Evolutionary conservation across 1,140 invertebrate species (phyloP).

Genomic region (Lucilia cuprina): DNA sequence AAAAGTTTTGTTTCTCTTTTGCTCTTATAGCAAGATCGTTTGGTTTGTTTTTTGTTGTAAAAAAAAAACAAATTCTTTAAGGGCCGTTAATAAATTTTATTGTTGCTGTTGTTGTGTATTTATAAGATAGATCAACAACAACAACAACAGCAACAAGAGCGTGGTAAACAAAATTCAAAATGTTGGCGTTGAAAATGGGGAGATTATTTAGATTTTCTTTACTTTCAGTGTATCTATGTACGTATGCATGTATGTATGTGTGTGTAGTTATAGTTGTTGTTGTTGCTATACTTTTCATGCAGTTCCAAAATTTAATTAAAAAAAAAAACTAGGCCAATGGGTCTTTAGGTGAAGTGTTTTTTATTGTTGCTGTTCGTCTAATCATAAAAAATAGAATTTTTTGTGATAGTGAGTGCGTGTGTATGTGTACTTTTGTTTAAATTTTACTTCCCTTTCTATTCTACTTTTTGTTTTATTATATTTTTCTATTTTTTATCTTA

Average conservation of each 20-base stretch:
- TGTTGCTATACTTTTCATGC: background rate
- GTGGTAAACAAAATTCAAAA: background rate
- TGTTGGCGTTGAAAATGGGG: background rate
- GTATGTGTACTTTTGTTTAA: too few relatives aligned
- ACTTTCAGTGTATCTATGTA: too few relatives aligned
- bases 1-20: background rate
- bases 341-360: background rate
- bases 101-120: too few relatives aligned
- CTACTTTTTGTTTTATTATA: background rate
- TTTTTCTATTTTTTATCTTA: background rate
- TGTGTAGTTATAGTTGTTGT: too few relatives aligned
- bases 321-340: background rate
- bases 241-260: too few relatives aligned
- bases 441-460: background rate
- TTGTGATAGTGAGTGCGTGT: too few relatives aligned
- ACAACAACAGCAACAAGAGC: too few relatives aligned
- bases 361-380: background rate
- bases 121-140: too few relatives aligned
- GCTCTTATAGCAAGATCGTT: background rate
- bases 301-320: background rate
- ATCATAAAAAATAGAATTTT: background rate
- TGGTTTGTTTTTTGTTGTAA: background rate
- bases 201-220: background rate
- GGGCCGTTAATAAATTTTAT: background rate
- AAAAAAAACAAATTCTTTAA: background rate